Percentiles rank a stretch among this genome's conserved stretches.
These are phyloP conservation scores for Cotesia congregata DNA, from an alignment of 2,888 invertebrate species.

Conservation along the genomic window DNA sequence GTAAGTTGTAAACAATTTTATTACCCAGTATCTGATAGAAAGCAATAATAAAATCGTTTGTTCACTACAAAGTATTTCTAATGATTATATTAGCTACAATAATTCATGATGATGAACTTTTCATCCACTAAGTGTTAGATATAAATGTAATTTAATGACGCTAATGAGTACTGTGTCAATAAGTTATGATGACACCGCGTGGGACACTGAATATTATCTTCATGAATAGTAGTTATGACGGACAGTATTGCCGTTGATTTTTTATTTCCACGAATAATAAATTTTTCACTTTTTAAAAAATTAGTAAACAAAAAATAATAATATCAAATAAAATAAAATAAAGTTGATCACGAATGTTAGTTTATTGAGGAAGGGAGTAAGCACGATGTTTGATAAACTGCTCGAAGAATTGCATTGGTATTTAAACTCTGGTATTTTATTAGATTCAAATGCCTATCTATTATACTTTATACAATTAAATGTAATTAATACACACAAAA, in stretches of 20 bases:
- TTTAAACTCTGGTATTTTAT: background rate
- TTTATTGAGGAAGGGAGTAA: slow-evolving; percentile 1
- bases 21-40: too few relatives aligned
- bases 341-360: slow-evolving; percentile 26
- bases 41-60: too few relatives aligned
- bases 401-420: background rate
- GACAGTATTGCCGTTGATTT: slow-evolving; percentile 14
- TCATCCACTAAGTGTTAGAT: background rate
- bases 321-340: slow-evolving; percentile 23
- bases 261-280: background rate
- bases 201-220: slow-evolving; percentile 20
- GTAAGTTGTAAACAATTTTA: too few relatives aligned
- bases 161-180: slow-evolving; percentile 33
- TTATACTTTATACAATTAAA: background rate
- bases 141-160: background rate
- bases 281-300: background rate
- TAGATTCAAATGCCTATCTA: background rate
- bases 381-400: slow-evolving; percentile 13
- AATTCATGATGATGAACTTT: background rate
- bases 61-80: background rate
- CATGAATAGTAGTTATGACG: slow-evolving; percentile 34
- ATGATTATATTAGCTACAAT: background rate
- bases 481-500: background rate
- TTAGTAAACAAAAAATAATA: background rate
- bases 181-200: slow-evolving; percentile 7